Conservation (phyloP, 1,140 invertebrate genomes). For the Temnothorax nylanderi region DNA sequence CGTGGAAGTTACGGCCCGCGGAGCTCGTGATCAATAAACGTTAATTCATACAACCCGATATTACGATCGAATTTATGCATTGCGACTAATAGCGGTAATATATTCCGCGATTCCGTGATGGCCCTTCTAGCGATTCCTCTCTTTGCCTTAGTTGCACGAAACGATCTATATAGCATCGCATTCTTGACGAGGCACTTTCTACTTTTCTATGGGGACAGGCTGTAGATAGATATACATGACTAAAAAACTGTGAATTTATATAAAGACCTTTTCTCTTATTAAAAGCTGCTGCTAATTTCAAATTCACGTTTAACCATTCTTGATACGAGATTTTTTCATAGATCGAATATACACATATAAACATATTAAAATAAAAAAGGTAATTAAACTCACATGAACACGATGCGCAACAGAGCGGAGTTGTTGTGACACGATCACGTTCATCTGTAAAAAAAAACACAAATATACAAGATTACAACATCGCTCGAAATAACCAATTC, state of each 20-base stretch:
- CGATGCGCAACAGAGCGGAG: no score
- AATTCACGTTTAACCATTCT: neutral
- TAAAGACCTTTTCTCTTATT: neutral
- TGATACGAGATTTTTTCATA: neutral
- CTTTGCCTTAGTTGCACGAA: neutral
- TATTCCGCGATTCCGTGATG: constrained; percentile 33
- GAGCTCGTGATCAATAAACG: constrained; percentile 54
- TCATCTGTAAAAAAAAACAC: no score
- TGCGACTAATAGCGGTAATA: constrained; percentile 53
- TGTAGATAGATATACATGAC: neutral
- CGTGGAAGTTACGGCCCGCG: constrained; percentile 31
- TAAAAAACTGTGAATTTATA: neutral
- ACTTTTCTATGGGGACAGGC: neutral
- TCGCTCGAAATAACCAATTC: no score
- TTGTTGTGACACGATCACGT: no score
- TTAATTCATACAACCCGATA: constrained; percentile 55
- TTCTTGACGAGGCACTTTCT: neutral
- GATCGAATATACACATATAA: no score
- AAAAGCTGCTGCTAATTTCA: neutral
- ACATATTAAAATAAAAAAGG: no score
- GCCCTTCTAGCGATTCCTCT: neutral
- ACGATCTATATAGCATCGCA: neutral
- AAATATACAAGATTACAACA: no score
- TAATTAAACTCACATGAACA: no score
- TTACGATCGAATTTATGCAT: constrained; percentile 61